These are phyloP conservation scores for Hypolimnas misippus DNA, from an alignment of 2,888 invertebrate species.

Conservation along the genomic window DNA sequence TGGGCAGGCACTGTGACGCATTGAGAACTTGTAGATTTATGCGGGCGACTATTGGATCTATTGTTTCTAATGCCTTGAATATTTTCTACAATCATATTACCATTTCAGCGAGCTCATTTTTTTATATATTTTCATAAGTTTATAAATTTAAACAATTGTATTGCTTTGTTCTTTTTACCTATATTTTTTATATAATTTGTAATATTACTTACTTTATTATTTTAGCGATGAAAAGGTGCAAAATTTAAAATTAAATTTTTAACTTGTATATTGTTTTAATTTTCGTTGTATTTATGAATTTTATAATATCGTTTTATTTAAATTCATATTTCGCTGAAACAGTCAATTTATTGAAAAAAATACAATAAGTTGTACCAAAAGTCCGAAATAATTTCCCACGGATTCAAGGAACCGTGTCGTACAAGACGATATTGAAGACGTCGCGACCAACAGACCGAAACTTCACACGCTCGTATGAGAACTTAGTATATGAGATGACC, in stretches of 20 bases:
- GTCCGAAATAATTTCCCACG: conserved; percentile 50
- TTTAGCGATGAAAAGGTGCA: too few species aligned
- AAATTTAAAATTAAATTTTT: too few species aligned
- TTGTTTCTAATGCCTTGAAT: conserved; percentile 11
- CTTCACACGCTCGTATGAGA: conserved; percentile 58
- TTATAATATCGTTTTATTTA: not conserved
- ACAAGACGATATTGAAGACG: conserved; percentile 58
- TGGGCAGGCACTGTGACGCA: conserved; percentile 69
- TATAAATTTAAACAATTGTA: too few species aligned
- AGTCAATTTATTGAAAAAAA: conserved; percentile 17
- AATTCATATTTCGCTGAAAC: conserved; percentile 7
- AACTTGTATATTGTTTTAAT: not conserved
- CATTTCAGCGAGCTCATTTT: too few species aligned
- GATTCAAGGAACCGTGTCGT: conserved; percentile 53
- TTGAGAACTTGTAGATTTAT: conserved; percentile 36
- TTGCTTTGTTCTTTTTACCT: too few species aligned
- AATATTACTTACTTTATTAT: too few species aligned
- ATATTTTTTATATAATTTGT: too few species aligned
- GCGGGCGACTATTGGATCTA: conserved; percentile 28
- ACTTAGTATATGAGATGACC: conserved; percentile 56
- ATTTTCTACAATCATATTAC: not conserved
- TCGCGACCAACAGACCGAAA: conserved; percentile 49
- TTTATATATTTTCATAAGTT: too few species aligned
- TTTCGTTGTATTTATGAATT: not conserved
- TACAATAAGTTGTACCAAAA: conserved; percentile 40